Conservation (phyloP, 2,113 vertebrate species). For the Columba livia region DNA sequence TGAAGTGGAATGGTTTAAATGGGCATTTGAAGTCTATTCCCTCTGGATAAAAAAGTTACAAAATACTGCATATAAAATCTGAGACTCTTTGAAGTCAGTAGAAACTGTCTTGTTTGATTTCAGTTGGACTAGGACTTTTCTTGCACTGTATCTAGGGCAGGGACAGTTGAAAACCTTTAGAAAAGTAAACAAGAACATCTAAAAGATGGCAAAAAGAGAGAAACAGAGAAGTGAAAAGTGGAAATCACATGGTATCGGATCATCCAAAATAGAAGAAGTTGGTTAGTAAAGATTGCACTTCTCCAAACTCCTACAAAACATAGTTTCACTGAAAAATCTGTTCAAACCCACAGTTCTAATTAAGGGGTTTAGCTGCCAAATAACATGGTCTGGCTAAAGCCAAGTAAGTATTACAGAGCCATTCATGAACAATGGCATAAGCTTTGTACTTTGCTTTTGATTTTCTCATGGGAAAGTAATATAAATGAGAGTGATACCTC, state of each 20-base stretch:
- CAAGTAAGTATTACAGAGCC: constrained; percentile 79
- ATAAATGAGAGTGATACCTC: constrained; percentile 88
- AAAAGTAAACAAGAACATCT: constrained; percentile 31
- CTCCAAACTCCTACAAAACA: constrained; percentile 60
- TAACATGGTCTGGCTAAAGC: constrained; percentile 74
- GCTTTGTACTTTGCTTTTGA: constrained; percentile 84
- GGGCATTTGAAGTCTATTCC: constrained; percentile 13
- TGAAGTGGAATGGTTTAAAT: not conserved
- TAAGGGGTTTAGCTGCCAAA: constrained; percentile 77
- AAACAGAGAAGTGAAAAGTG: constrained; percentile 28
- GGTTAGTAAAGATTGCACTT: constrained; percentile 62
- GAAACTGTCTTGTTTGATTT: constrained; percentile 7
- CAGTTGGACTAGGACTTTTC: not conserved
- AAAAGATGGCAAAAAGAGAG: constrained; percentile 7
- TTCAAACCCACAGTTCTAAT: constrained; percentile 74
- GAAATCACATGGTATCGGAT: constrained; percentile 46
- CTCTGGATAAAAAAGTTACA: constrained; percentile 15
- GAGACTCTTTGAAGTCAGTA: constrained; percentile 15
- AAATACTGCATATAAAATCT: constrained; percentile 14
- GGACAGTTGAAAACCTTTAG: not conserved
- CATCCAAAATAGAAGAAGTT: constrained; percentile 68
- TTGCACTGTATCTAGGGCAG: not conserved
- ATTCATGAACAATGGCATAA: constrained; percentile 80
- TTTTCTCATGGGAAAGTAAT: constrained; percentile 86
- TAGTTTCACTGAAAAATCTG: constrained; percentile 71